Evolutionary conservation across 2,888 invertebrate genomes (phyloP).

Genomic region (Drosophila colorata): DNA sequence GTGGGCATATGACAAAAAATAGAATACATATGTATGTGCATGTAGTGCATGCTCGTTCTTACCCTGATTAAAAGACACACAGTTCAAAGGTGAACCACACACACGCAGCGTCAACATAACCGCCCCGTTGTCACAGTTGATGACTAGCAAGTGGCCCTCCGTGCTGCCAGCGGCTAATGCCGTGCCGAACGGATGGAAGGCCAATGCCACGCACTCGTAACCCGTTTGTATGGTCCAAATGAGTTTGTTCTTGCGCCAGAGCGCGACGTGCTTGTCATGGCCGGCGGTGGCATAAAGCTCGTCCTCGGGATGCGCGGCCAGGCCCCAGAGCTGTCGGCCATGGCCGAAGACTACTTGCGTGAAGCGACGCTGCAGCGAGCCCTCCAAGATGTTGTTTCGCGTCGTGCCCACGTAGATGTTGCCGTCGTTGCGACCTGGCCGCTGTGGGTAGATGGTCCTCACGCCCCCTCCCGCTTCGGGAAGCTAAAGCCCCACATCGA

Average conservation of each 20-base stretch:
- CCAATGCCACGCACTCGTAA: slow-evolving; percentile 94
- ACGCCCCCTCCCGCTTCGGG: slow-evolving; percentile 95
- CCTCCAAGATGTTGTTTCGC: slow-evolving; percentile 94
- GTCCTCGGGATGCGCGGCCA: slow-evolving; percentile 95
- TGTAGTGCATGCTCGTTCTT: slow-evolving; percentile 48
- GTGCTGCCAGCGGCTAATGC: slow-evolving; percentile 95
- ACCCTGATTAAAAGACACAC: slow-evolving; percentile 95
- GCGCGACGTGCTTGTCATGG: slow-evolving; percentile 94
- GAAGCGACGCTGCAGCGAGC: slow-evolving; percentile 94
- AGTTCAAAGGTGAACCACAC: slow-evolving; percentile 94
- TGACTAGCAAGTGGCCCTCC: slow-evolving; percentile 94
- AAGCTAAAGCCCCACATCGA: slow-evolving; percentile 86
- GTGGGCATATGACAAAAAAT: not conserved
- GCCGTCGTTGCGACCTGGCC: slow-evolving; percentile 94
- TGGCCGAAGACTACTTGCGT: slow-evolving; percentile 95
- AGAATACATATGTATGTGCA: too few relatives aligned
- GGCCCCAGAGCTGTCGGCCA: slow-evolving; percentile 93
- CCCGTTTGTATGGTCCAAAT: slow-evolving; percentile 95
- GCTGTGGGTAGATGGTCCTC: slow-evolving; percentile 94
- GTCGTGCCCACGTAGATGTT: slow-evolving; percentile 96
- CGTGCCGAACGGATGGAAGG: slow-evolving; percentile 95
- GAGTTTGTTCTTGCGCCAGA: slow-evolving; percentile 95
- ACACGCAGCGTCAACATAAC: slow-evolving; percentile 94
- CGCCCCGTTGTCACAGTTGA: slow-evolving; percentile 94
- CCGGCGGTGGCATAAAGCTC: slow-evolving; percentile 97